Evolutionary conservation across 2,113 vertebrate genomes (phyloP).

Genomic region (Micronycteris hirsuta): DNA sequence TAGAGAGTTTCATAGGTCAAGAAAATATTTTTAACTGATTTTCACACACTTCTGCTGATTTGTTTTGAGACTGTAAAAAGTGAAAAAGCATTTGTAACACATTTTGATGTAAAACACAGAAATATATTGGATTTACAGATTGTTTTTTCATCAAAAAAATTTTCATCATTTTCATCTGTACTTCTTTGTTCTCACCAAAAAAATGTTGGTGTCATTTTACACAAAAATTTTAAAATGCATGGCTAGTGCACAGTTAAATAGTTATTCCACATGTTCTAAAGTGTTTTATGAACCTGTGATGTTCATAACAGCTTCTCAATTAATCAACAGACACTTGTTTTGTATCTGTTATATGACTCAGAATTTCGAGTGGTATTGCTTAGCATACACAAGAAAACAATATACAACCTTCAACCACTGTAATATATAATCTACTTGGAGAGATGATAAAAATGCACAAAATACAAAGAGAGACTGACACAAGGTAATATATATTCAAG

Average conservation of each 20-base stretch:
- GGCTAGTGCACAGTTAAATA: neutral
- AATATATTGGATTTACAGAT: neutral
- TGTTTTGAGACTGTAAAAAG: neutral
- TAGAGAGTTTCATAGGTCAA: neutral
- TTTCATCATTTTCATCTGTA: neutral
- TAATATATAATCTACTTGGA: neutral
- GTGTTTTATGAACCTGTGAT: neutral
- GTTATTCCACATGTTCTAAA: neutral
- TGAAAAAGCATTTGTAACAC: neutral
- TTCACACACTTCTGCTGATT: neutral
- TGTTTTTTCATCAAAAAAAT: neutral
- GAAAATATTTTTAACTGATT: conserved; percentile 21
- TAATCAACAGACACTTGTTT: neutral
- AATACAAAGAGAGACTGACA: neutral
- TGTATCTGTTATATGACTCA: neutral
- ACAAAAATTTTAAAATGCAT: neutral
- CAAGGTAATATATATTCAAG: neutral
- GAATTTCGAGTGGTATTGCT: neutral
- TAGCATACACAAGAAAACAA: neutral
- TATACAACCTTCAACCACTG: neutral
- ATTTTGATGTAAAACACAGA: conserved; percentile 21
- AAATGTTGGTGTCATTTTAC: neutral
- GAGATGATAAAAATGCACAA: neutral
- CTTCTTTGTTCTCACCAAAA: neutral
- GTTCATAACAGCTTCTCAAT: neutral